Evolutionary conservation across 1,140 invertebrate species (phyloP).

Genomic region (Heliconius eleuchia): DNA sequence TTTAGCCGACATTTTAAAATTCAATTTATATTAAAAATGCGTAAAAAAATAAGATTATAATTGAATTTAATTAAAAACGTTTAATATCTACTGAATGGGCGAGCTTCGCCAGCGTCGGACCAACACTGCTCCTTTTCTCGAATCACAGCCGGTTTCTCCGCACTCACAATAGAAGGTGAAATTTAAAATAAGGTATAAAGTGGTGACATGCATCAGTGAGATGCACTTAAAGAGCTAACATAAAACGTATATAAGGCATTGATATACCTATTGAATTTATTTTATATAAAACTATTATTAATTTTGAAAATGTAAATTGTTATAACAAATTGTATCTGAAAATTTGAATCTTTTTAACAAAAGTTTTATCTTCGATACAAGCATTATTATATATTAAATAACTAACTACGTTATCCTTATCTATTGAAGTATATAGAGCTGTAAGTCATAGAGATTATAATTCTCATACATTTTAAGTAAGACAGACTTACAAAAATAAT

Average conservation of each 20-base stretch:
- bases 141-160: conserved; percentile 71
- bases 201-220: conserved; percentile 68
- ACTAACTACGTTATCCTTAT: not conserved
- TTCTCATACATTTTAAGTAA: not conserved
- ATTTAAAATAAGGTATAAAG: conserved; percentile 78
- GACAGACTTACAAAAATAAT: no score
- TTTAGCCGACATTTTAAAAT: conserved; percentile 61
- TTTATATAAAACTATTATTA: not conserved
- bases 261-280: not conserved
- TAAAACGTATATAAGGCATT: not conserved
- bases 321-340: not conserved
- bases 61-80: conserved; percentile 35
- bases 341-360: not conserved
- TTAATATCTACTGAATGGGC: conserved; percentile 46
- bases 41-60: not conserved
- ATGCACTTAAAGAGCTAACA: conserved; percentile 69
- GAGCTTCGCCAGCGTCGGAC: conserved; percentile 58
- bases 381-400: not conserved
- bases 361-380: not conserved
- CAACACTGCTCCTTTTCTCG: conserved; percentile 68
- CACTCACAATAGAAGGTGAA: conserved; percentile 79
- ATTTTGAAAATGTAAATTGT: not conserved
- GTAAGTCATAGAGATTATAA: not conserved
- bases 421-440: not conserved
- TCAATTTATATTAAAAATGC: not conserved